These are phyloP conservation scores for Drosophila rubida DNA, from an alignment of 2,888 invertebrate genomes.

Conservation along the genomic window DNA sequence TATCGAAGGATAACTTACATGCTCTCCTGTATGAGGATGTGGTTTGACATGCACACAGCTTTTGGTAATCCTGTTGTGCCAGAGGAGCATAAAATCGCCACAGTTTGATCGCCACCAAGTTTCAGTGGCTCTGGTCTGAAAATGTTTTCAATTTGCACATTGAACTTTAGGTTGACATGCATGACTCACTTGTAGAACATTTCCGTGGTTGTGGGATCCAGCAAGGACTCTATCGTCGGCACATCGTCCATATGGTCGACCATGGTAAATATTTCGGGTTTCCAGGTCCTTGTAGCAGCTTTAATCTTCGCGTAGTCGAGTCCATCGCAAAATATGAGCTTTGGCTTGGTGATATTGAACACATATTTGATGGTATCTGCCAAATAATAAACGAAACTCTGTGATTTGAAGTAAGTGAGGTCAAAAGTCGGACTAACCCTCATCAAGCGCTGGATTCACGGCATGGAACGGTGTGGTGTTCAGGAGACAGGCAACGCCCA, in stretches of 20 bases:
- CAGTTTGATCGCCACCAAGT: neutral
- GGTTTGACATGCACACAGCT: constrained; percentile 1
- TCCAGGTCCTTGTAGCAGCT: constrained; percentile 51
- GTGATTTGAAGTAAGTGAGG: neutral
- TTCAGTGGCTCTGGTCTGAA: constrained; percentile 50
- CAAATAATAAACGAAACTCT: neutral
- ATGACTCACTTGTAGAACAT: constrained; percentile 29
- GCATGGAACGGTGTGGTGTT: constrained; percentile 72
- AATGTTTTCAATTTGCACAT: neutral
- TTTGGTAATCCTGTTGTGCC: neutral
- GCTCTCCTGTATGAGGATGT: neutral
- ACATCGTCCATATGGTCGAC: constrained; percentile 48
- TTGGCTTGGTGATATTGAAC: constrained; percentile 60
- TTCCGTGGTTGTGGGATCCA: constrained; percentile 58
- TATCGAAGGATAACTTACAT: neutral
- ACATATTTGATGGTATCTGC: neutral
- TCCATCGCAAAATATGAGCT: constrained; percentile 67
- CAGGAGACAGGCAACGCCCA: constrained; percentile 73
- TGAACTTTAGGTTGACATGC: neutral
- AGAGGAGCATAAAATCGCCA: neutral
- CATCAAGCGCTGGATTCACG: constrained; percentile 66
- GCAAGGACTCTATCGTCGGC: constrained; percentile 52
- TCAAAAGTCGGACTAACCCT: constrained; percentile 42
- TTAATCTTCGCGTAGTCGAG: constrained; percentile 49
- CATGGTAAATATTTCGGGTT: constrained; percentile 60